These are phyloP conservation scores for Pangasius larnaudii DNA, from an alignment of 2,797 vertebrate species.

Conservation along the genomic window DNA sequence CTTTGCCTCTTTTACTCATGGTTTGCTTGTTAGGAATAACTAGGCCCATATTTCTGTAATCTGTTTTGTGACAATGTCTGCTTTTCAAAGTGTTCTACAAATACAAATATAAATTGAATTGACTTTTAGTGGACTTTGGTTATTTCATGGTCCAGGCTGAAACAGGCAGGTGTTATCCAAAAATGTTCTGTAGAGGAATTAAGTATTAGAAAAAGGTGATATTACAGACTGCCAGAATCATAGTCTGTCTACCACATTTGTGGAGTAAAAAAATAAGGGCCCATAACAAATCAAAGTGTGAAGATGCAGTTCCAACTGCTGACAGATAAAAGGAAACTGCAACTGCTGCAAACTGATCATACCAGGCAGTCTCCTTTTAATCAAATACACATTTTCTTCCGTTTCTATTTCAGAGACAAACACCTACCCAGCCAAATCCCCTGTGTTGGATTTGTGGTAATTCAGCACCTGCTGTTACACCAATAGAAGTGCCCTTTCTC, in stretches of 20 bases:
- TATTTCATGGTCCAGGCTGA: background rate
- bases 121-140: background rate
- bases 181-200: conserved; percentile 2
- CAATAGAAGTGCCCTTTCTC: background rate
- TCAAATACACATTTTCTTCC: conserved; percentile 44
- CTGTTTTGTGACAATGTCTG: background rate
- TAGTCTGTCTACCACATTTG: conserved; percentile 47
- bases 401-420: conserved; percentile 17
- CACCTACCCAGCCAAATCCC: background rate
- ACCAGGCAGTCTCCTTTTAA: conserved; percentile 46
- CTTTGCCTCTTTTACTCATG: background rate
- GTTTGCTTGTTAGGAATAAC: background rate
- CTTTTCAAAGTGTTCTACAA: background rate
- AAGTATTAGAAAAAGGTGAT: conserved; percentile 15
- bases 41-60: background rate
- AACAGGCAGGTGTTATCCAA: background rate
- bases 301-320: conserved; percentile 32
- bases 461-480: background rate
- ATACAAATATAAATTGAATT: background rate
- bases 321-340: conserved; percentile 41
- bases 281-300: conserved; percentile 21
- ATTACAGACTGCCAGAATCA: conserved; percentile 30
- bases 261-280: conserved; percentile 28
- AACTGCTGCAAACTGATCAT: conserved; percentile 32
- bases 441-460: background rate